Evolutionary conservation across 2,113 vertebrate species (phyloP).

Genomic region (Podilymbus podiceps): DNA sequence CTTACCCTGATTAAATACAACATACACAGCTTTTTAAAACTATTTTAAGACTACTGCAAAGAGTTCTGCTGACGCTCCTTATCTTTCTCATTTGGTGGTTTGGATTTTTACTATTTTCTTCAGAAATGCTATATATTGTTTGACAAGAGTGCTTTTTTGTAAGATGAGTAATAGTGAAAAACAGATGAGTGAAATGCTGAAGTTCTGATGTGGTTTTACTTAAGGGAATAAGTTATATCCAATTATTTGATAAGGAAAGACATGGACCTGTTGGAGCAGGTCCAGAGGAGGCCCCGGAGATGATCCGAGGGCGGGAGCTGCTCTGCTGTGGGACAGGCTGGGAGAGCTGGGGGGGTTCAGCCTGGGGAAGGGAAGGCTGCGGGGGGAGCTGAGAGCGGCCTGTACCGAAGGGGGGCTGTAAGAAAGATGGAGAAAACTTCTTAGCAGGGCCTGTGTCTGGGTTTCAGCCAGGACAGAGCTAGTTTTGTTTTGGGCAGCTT

Average conservation of each 20-base stretch:
- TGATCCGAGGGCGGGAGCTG: too few species aligned
- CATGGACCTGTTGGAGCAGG: too few species aligned
- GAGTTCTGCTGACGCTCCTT: conserved; percentile 14
- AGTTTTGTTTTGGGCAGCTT: too few species aligned
- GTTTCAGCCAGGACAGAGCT: too few species aligned
- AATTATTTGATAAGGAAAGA: background rate
- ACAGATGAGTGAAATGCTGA: background rate
- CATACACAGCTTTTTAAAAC: background rate
- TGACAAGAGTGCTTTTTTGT: background rate
- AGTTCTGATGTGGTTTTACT: background rate
- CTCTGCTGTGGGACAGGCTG: too few species aligned
- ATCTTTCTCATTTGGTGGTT: background rate
- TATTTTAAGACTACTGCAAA: background rate
- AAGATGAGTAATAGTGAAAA: background rate
- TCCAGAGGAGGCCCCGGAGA: too few species aligned
- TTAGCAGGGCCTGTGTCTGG: too few species aligned
- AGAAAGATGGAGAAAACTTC: too few species aligned
- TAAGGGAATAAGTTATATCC: background rate
- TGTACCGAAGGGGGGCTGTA: too few species aligned
- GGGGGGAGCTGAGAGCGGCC: too few species aligned
- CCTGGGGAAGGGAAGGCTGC: too few species aligned
- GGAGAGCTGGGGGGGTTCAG: too few species aligned
- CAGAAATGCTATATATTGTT: background rate
- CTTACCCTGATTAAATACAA: background rate
- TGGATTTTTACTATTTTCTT: conserved; percentile 32